phyloP scores from a whole-genome alignment of 1,140 invertebrate genomes.

The Hyles euphorbiae region DNA sequence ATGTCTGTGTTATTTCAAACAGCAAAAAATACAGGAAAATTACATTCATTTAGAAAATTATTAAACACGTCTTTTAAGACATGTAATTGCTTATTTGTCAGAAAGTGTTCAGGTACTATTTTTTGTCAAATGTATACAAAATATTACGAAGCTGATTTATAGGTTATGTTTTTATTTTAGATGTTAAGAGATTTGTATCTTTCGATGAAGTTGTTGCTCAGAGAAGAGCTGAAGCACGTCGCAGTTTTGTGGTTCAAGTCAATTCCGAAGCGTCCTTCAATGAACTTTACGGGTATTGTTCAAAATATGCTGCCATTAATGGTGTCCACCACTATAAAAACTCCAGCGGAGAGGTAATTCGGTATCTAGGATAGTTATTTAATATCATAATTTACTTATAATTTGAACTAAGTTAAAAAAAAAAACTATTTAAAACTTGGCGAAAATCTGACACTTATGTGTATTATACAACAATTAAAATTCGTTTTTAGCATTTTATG shows the following conservation, averaged over 20 bases:
- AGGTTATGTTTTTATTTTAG: conserved; percentile 68
- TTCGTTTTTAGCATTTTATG: conserved; percentile 78
- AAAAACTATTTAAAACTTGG: too few relatives aligned
- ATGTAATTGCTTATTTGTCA: conserved; percentile 42
- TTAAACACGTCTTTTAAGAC: conserved; percentile 32
- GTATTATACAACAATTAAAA: too few relatives aligned
- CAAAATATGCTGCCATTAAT: conserved; percentile 76
- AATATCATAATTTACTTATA: too few relatives aligned
- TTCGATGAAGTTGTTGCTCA: conserved; percentile 62
- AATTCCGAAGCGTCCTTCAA: conserved; percentile 78
- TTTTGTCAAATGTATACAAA: conserved; percentile 9
- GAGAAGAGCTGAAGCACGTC: conserved; percentile 76
- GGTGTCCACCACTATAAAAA: conserved; percentile 79
- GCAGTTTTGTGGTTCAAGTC: conserved; percentile 79
- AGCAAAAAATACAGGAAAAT: conserved; percentile 38
- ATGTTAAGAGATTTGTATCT: conserved; percentile 50
- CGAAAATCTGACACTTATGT: too few relatives aligned
- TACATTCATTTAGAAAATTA: conserved; percentile 42
- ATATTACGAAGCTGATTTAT: conserved; percentile 31
- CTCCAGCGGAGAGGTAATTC: conserved; percentile 48
- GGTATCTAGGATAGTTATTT: background rate
- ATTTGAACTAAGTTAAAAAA: too few relatives aligned
- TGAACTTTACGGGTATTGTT: conserved; percentile 80
- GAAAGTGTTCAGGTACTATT: conserved; percentile 51
- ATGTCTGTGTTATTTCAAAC: conserved; percentile 65